Base-by-base conservation (phyloP, 53 echinoderm and acorn worm species). In the Antedon mediterranea region DNA sequence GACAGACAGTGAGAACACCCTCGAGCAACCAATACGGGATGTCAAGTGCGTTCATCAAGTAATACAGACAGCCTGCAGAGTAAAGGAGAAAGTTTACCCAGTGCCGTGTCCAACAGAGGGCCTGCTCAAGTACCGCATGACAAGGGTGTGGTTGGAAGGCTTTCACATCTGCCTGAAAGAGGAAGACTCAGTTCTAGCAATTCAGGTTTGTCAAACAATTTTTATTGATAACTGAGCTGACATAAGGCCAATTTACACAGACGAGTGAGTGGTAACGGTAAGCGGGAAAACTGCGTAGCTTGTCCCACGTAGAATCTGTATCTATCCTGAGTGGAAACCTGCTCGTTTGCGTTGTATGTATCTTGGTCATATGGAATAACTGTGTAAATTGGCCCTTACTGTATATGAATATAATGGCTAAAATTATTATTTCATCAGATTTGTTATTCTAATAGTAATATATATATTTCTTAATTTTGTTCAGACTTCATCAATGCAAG, bases 111-210 rank as follows among this genome's bases (percentile, higher is more conserved):
- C 98, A 27, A 79, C 86, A 18, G 98, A 91, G 33, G 90, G 83
- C 26, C 92, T 90, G 44, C 82, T 90, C 29, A 98, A 98, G 81
- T 98, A 98, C 57, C 82, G 91, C 30, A 93, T 98, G 85, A 78
- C 89, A 29, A 78, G 98, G 42, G 83, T 98, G 37, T 84, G 82
- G 27, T 75, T 92, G 23, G 89, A 86, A 14, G 83, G 77, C 34
- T 86, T 92, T 72, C 89, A 98, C 32, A 57, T 98, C 1, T 85
- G 88, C 71, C 86, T 98, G 72, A 90, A 92, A 31, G 98, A 98
- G 32, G 86, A 84, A 26, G 92, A 82, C 3, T 87, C 90, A 43
- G 98, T 92, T 7, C 72, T 85, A 0, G 83, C 83, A 30, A 80
- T 91, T 28, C 85, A 91, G 85, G 91, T 91, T 71, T 30, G 34